Conservation (phyloP, 2,888 invertebrate species). For the Apamea monoglypha region DNA sequence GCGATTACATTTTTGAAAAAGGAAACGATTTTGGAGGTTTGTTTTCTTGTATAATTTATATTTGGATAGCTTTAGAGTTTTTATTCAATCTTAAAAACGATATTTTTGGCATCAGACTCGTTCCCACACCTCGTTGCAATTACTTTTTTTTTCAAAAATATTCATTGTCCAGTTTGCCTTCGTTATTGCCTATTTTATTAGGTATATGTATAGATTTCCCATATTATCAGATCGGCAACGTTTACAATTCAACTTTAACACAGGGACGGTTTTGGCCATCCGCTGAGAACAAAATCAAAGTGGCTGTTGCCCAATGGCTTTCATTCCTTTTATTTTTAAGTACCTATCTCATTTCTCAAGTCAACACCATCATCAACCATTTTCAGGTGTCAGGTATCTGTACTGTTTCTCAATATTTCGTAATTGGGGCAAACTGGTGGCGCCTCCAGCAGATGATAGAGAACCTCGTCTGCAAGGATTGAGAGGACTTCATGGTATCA, state of each 20-base stretch:
- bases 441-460: slow-evolving; percentile 30
- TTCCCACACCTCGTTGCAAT: too few species aligned
- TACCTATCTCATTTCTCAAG: neutral
- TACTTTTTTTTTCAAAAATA: too few species aligned
- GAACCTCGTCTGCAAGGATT: slow-evolving; percentile 59
- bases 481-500: slow-evolving; percentile 66
- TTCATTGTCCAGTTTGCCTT: too few species aligned
- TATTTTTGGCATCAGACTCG: too few species aligned
- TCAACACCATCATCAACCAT: slow-evolving; percentile 8
- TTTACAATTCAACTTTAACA: neutral
- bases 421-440: slow-evolving; percentile 69
- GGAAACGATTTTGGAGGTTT: slow-evolving; percentile 18
- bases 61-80: neutral
- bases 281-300: neutral
- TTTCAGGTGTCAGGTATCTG: slow-evolving; percentile 55
- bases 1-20: slow-evolving; percentile 25
- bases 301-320: neutral
- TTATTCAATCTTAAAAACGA: neutral
- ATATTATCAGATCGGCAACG: neutral
- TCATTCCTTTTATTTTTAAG: neutral
- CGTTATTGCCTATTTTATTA: too few species aligned
- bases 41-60: neutral
- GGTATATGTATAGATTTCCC: neutral
- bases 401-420: slow-evolving; percentile 72
- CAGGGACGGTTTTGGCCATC: neutral